Percentiles rank a stretch among this genome's conserved stretches.
Evolutionary conservation across 2,888 invertebrate species (phyloP).

Genomic region (Caenorhabditis sulstoni): DNA sequence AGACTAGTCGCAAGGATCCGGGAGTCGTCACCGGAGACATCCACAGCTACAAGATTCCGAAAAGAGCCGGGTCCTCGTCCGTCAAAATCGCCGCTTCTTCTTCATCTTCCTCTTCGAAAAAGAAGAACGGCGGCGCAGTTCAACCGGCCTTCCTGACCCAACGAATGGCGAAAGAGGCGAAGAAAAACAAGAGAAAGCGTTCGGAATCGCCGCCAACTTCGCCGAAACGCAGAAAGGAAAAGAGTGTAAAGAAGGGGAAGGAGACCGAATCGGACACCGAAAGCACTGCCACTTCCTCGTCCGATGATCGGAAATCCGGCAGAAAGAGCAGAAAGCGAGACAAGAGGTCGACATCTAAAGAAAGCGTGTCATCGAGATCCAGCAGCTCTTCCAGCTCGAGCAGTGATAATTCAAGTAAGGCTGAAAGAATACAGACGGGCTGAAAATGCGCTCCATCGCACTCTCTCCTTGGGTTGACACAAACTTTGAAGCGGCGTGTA

Average conservation of each 20-base stretch:
- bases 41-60: conserved; percentile 40
- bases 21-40: conserved; percentile 31
- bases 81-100: conserved; percentile 7
- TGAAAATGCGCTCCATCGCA: too few relatives aligned
- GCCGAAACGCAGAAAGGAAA: neutral
- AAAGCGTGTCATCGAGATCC: conserved; percentile 7
- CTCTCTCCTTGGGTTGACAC: too few relatives aligned
- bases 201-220: conserved; percentile 30
- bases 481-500: too few relatives aligned
- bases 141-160: conserved; percentile 23
- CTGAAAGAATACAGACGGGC: too few relatives aligned
- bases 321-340: neutral
- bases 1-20: conserved; percentile 11
- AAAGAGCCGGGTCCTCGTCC: neutral
- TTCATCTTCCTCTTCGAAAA: conserved; percentile 5
- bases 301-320: too few relatives aligned
- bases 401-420: conserved; percentile 1
- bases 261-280: neutral
- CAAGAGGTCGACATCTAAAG: conserved; percentile 10
- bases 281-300: too few relatives aligned
- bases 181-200: conserved; percentile 8
- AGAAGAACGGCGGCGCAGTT: neutral
- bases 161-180: neutral
- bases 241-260: neutral
- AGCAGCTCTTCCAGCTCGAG: conserved; percentile 1